Conservation (phyloP, 1,140 invertebrate species). For the Zaprionus nigranus region DNA sequence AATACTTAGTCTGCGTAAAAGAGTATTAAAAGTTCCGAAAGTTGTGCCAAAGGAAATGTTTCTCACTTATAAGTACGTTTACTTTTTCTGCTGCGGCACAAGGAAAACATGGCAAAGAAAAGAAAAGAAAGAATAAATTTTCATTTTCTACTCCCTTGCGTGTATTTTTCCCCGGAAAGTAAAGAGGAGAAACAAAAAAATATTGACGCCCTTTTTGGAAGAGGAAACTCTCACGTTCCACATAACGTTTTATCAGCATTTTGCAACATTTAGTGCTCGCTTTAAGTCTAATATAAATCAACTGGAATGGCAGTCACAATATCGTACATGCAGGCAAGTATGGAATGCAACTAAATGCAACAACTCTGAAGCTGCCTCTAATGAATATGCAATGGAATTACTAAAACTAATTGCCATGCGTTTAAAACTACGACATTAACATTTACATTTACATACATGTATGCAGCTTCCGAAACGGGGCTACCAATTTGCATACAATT, state of each 20-base stretch:
- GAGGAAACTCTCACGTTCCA: conserved; percentile 65
- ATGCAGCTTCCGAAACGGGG: conserved; percentile 6
- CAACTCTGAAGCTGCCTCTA: conserved; percentile 9
- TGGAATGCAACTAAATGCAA: neutral
- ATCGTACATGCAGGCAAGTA: neutral
- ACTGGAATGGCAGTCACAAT: neutral
- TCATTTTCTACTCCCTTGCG: conserved; percentile 49
- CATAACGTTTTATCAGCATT: conserved; percentile 64
- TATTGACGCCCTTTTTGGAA: conserved; percentile 13
- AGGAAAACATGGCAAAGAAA: conserved; percentile 29
- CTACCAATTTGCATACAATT: conserved; percentile 27
- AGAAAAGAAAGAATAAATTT: conserved; percentile 61
- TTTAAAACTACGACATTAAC: conserved; percentile 11
- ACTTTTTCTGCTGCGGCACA: too few species aligned
- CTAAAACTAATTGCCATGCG: conserved; percentile 23
- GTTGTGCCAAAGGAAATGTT: neutral
- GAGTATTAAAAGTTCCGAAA: conserved; percentile 8
- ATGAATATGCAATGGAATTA: conserved; percentile 9
- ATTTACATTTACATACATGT: conserved; percentile 8
- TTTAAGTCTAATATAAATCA: conserved; percentile 29
- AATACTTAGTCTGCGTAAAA: neutral
- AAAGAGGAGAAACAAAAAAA: conserved; percentile 26
- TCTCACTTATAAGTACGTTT: neutral
- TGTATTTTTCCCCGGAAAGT: conserved; percentile 24
- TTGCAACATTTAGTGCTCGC: conserved; percentile 35